Evolutionary conservation across 2,888 invertebrate genomes (phyloP).

Genomic region (Agriopis marginaria): DNA sequence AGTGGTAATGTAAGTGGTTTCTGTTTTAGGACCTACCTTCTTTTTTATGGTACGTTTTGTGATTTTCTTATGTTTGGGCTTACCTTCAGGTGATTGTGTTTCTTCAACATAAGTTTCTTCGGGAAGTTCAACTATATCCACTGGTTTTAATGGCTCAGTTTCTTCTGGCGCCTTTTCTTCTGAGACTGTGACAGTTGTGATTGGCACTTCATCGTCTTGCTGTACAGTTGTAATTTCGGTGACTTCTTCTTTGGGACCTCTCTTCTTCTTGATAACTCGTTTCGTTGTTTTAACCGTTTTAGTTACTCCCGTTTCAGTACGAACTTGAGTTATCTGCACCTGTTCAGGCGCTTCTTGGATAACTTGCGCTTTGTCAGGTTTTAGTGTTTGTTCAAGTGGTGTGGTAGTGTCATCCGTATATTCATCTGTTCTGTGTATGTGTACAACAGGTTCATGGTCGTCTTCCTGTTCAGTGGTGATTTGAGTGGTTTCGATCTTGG

Average conservation of each 20-base stretch:
- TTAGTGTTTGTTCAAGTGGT: conserved; percentile 37
- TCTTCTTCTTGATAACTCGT: conserved; percentile 53
- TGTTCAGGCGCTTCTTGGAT: conserved; percentile 22
- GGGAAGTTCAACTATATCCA: conserved; percentile 34
- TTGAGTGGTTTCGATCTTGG: conserved; percentile 64
- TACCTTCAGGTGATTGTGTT: conserved; percentile 38
- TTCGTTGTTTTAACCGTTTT: conserved; percentile 58
- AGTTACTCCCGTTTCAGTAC: conserved; percentile 43
- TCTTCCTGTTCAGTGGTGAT: conserved; percentile 56
- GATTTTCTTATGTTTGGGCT: conserved; percentile 45
- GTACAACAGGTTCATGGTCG: conserved; percentile 53
- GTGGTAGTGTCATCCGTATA: conserved; percentile 49
- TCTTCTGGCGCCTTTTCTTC: conserved; percentile 24
- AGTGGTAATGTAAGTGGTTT: conserved; percentile 53
- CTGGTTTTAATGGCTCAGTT: conserved; percentile 36
- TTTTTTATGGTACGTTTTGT: conserved; percentile 70
- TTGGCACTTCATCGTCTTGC: conserved; percentile 48
- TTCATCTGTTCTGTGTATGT: conserved; percentile 44
- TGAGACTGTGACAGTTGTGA: conserved; percentile 39
- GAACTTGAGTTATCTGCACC: conserved; percentile 27
- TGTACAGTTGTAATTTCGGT: conserved; percentile 50
- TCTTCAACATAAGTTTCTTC: conserved; percentile 39
- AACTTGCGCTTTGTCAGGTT: conserved; percentile 25
- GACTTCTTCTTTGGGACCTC: conserved; percentile 48
- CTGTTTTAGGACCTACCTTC: conserved; percentile 70